Evolutionary conservation across 2,797 vertebrate genomes (phyloP), one percentile per base, ranked within the genome.

Genomic region (Manis pentadactyla): DNA sequence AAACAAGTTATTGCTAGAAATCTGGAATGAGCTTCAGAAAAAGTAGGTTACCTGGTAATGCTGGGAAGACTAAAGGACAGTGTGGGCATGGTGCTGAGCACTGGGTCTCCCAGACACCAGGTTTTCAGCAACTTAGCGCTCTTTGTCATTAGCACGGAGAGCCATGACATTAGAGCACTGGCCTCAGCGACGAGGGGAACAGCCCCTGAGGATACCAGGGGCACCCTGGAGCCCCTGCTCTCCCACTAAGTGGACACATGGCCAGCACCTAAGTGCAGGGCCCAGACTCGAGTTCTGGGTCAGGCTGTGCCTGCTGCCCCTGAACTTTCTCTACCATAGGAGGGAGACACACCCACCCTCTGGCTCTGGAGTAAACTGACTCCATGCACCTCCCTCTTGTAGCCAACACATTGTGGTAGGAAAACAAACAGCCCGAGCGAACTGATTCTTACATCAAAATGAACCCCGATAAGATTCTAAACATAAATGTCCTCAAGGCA

Each of bases 11-110:
- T 4, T n/a, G 21, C 42, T 9, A 49, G 87, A 42, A 46, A 21
- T 51, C 34, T 21, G 81, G n/a, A 57, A 8, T 0, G 51, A 21
- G 23, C 17, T 11, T 31, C 21, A 27, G 34, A 31, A 49, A 31
- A 63, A 14, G 14, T 2, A 15, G 19, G 46, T 46, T 7, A 5
- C 14, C 25, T 31, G 2, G 8, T 11, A 34, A 61, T 68, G 69
- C 18, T 4, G 3, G 5, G 25, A 49, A 49, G 53, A 63, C 6
- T 27, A 18, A 61, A 7, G 23, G 46, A 11, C 46, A 46, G 46
- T 0, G 23, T 23, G 7, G 0, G 14, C 0, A 0, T 1, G 0
- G 18, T 0, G 51, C 34, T 17, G 0, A 4, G 49, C 11, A 12
- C 21, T 10, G 75, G 13, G 49, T 21, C 37, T 1, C 2, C 31